These are phyloP conservation scores for Salvelinus sp. DNA, from an alignment of 2,113 vertebrate species.

Conservation along the genomic window DNA sequence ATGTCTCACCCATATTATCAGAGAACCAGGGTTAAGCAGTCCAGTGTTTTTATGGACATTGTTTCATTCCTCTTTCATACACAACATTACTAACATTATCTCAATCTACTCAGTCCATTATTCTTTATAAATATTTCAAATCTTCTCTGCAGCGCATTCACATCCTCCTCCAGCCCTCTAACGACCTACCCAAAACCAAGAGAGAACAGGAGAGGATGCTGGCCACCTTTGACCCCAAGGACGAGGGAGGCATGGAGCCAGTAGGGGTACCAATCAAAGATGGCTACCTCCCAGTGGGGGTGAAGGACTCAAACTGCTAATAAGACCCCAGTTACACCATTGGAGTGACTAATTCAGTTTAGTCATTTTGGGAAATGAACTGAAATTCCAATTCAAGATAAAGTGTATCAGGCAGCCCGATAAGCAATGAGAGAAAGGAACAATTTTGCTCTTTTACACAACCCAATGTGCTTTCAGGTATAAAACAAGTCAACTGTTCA, in stretches of 20 bases:
- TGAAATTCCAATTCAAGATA: too few species aligned
- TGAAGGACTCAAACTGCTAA: constrained; percentile 64
- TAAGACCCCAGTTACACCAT: constrained; percentile 15
- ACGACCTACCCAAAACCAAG: constrained; percentile 73
- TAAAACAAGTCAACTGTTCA: not conserved
- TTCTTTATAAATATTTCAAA: not conserved
- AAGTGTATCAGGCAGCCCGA: not conserved
- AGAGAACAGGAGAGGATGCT: constrained; percentile 71
- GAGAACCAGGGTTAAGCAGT: too few species aligned
- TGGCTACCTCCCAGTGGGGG: constrained; percentile 58
- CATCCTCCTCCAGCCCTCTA: constrained; percentile 65
- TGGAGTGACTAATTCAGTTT: not conserved
- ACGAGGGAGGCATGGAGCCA: constrained; percentile 16
- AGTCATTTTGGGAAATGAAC: not conserved
- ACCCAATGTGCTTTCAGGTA: not conserved
- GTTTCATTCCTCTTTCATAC: not conserved
- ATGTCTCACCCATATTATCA: too few species aligned
- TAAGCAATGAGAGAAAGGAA: not conserved
- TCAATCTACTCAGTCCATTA: too few species aligned
- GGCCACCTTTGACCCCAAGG: constrained; percentile 64
- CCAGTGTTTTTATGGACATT: not conserved
- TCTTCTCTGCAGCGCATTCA: constrained; percentile 59
- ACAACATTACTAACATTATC: not conserved
- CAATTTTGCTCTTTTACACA: not conserved
- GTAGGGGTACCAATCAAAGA: constrained; percentile 36